These are phyloP conservation scores for Ageneiosus marmoratus DNA, from an alignment of 2,113 vertebrate genomes.

Conservation along the genomic window DNA sequence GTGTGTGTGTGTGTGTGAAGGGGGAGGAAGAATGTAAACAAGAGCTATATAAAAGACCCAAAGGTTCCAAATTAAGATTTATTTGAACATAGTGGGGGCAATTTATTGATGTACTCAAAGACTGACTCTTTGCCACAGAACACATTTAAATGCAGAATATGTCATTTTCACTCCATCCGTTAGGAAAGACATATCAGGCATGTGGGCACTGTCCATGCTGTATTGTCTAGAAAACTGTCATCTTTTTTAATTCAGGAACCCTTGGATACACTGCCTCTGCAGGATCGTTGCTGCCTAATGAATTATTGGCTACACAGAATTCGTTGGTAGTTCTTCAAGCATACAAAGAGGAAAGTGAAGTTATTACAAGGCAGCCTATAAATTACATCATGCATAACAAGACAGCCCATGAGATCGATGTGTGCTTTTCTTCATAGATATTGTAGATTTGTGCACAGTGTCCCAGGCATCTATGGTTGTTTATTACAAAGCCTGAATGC, in stretches of 20 bases:
- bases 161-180: constrained; percentile 53
- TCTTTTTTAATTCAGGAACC: constrained; percentile 41
- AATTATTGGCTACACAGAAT: constrained; percentile 57
- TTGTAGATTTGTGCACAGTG: neutral
- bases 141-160: constrained; percentile 54
- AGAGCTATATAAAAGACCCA: constrained; percentile 10
- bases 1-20: neutral
- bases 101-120: constrained; percentile 54
- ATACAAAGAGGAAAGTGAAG: constrained; percentile 59
- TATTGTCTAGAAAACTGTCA: constrained; percentile 38
- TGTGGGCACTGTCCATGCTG: constrained; percentile 30
- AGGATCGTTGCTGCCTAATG: constrained; percentile 54
- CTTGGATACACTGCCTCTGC: constrained; percentile 25
- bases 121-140: constrained; percentile 37
- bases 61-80: constrained; percentile 62
- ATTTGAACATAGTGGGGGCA: constrained; percentile 57
- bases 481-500: neutral
- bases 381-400: constrained; percentile 54
- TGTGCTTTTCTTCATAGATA: constrained; percentile 28
- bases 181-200: constrained; percentile 48
- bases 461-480: neutral
- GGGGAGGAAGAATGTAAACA: neutral
- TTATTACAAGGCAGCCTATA: constrained; percentile 64
- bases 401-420: constrained; percentile 20
- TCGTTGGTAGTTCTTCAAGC: constrained; percentile 64